Base-by-base conservation (phyloP, 1,140 invertebrate genomes). In the Galleria mellonella region DNA sequence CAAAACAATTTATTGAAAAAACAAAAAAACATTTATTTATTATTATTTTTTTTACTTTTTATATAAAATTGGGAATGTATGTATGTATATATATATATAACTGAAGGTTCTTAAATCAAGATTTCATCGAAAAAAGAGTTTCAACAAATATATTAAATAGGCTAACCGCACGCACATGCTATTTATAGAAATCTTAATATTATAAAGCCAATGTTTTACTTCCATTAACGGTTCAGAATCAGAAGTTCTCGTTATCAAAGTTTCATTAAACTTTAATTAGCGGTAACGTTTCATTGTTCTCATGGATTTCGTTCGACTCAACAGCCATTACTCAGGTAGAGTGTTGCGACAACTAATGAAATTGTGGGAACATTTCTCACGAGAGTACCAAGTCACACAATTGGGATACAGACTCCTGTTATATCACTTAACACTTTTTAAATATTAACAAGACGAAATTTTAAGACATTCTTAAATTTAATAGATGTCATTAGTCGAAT, bases 361-460 rank as follows among this genome's bases (percentile, higher is more conserved):
- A 59, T 36, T 54, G 50, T 51, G 56, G 49, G 55, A 62, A 30
- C 38, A 45, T 64, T 72, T 72, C 69, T 64, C 65, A 72, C 62
- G 61, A 33, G 38, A 9, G 39, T 31, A 37, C 13, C 17, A 37
- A 44, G 45, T 44, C 44, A 17, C 36, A 60, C 47, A 55, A 61
- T 55, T 43, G 17, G 49, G 51, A 41, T 49, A 40, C n/a, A 50
- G 39, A 36, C 41, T 50, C 65, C 62, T 54, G 64, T 66, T 76
- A 64, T 56, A 72, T 61, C 53, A 49, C 56, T 58, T 61, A 51
- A 58, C 43, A 53, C 47, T 55, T 57, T n/a, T n/a, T n/a, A n/a
- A n/a, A n/a, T n/a, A n/a, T n/a, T n/a, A n/a, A n/a, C n/a, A n/a
- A n/a, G n/a, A n/a, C n/a, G n/a, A n/a, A n/a, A n/a, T n/a, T n/a